Base-by-base conservation (phyloP, 2,888 invertebrate species). In the Netelia virgata region DNA sequence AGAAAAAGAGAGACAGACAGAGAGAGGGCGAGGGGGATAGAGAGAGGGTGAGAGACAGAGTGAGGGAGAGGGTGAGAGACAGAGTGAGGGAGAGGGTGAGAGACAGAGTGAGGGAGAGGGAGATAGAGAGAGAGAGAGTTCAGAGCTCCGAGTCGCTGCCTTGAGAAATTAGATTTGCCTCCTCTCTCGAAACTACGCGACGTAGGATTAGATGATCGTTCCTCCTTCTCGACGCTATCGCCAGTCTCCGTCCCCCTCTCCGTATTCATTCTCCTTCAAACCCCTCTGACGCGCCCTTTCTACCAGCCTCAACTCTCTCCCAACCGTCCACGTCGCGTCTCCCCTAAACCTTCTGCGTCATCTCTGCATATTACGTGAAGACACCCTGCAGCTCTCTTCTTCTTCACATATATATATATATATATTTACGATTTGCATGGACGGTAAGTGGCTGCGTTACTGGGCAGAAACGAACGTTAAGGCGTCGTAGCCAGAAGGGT, bases 91-190 rank as follows among this genome's bases (percentile, higher is more conserved):
- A 28, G 28, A 5, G 28, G n/a, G n/a, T n/a, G n/a, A 28, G 28
- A n/a, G 28, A 28, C 28, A 28, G 5, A 28, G 5, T 3, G 3
- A n/a, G n/a, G n/a, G n/a, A n/a, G n/a, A n/a, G n/a, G 2, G 23
- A 23, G 23, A 23, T 1, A 23, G 23, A 23, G 23, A 23, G 23
- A 23, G 23, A 23, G 23, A 23, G 23, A 23, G 23, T 23, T 23
- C 23, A 23, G 23, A 28, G 28, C 28, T 28, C 5, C 61, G 73
- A 80, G 74, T 70, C 81, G 84, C 75, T 82, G 59, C 69, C 72
- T 79, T 87, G 69, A 77, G 80, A 88, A 87, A 90, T 89, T 89
- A 86, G 87, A 89, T 89, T 89, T 86, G 84, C 83, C 76, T 83
- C 66, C 50, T 23, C 75, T 57, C 16, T 20, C 16, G 64, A 70